Conservation (phyloP, 1,140 invertebrate species). For the Pissodes strobi region DNA sequence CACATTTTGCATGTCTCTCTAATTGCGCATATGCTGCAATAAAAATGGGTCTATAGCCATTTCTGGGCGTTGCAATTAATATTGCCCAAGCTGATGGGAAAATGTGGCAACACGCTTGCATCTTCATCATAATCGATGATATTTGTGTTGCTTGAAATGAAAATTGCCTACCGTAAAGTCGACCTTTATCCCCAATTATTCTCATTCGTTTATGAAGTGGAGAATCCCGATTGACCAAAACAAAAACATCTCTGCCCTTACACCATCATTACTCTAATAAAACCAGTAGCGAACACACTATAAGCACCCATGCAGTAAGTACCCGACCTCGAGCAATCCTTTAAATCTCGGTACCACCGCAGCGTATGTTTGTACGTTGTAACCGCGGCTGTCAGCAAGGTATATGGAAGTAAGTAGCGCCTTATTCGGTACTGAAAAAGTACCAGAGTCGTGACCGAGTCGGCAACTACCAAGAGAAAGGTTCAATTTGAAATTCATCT, state of each 20-base stretch:
- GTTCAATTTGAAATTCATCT: slow-evolving; percentile 26
- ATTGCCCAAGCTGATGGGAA: too few relatives aligned
- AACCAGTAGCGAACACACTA: slow-evolving; percentile 19
- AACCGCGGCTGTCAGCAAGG: slow-evolving; percentile 25
- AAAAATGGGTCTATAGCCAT: too few relatives aligned
- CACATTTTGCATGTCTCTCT: too few relatives aligned
- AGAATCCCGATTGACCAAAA: neutral
- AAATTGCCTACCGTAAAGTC: too few relatives aligned
- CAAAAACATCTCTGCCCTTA: neutral
- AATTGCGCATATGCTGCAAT: too few relatives aligned
- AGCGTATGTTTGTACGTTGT: slow-evolving; percentile 24
- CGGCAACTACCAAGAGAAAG: slow-evolving; percentile 22
- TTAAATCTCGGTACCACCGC: slow-evolving; percentile 18
- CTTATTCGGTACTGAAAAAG: slow-evolving; percentile 27
- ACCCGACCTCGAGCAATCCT: slow-evolving; percentile 26
- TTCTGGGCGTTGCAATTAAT: too few relatives aligned
- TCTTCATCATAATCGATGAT: too few relatives aligned
- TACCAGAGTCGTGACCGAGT: slow-evolving; percentile 18
- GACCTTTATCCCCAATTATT: too few relatives aligned
- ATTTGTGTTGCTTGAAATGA: too few relatives aligned
- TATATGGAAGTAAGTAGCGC: slow-evolving; percentile 27
- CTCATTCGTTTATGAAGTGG: too few relatives aligned
- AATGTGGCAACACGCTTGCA: too few relatives aligned
- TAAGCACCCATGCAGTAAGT: slow-evolving; percentile 26
- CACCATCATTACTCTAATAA: slow-evolving; percentile 17